Evolutionary conservation across 1,140 invertebrate genomes (phyloP).

Genomic region (Pentalonia nigronervosa): DNA sequence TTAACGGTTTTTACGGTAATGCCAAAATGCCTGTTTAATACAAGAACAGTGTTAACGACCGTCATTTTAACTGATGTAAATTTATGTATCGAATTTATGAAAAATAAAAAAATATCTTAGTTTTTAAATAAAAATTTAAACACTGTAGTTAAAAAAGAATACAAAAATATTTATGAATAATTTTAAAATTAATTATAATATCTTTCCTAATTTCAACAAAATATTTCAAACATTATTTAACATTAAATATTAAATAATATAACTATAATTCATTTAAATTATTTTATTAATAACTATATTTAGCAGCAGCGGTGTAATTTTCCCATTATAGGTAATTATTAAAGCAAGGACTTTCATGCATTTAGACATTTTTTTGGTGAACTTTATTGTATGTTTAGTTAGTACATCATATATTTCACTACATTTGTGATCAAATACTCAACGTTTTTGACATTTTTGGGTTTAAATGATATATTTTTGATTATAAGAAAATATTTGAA

Average conservation of each 20-base stretch:
- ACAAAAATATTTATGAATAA: neutral
- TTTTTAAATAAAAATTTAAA: neutral
- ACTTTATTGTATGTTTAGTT: no score
- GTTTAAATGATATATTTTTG: no score
- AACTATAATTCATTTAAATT: no score
- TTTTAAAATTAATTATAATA: neutral
- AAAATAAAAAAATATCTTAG: neutral
- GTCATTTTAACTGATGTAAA: neutral
- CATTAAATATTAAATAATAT: no score
- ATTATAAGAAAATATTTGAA: no score
- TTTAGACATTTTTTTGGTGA: no score
- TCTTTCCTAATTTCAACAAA: neutral
- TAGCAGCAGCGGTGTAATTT: neutral
- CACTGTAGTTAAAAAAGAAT: neutral
- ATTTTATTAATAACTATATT: no score
- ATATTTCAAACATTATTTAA: neutral
- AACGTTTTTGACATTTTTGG: no score
- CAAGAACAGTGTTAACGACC: neutral
- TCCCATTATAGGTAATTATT: neutral
- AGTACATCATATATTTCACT: no score
- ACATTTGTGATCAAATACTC: no score
- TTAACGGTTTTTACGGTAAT: constrained; percentile 38
- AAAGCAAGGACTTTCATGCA: no score
- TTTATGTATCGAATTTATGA: neutral
- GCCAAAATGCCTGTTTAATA: constrained; percentile 29